phyloP scores from a whole-genome alignment of 2,113 vertebrate genomes.

The Dolichotis patagonum region DNA sequence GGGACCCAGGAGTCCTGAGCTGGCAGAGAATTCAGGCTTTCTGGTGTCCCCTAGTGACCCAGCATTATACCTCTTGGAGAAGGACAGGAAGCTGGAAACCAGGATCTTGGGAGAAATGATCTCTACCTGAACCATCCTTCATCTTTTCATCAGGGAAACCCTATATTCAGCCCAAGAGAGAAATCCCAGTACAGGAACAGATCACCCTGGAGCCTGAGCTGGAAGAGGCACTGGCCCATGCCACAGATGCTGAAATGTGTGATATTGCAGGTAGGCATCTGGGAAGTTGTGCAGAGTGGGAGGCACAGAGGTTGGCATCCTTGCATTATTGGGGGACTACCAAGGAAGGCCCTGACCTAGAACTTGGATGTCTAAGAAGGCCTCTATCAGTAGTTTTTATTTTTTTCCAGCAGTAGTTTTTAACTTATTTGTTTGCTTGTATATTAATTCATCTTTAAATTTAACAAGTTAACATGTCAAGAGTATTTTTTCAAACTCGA shows the following conservation, averaged over 20 bases:
- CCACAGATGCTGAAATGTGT: slow-evolving; percentile 97
- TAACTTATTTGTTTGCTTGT: background rate
- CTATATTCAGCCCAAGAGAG: slow-evolving; percentile 88
- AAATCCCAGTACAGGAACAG: slow-evolving; percentile 91
- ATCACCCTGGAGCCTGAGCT: slow-evolving; percentile 95
- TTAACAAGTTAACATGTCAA: background rate
- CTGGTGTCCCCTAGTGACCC: background rate
- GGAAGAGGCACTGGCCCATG: slow-evolving; percentile 95
- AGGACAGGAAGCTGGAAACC: slow-evolving; percentile 45
- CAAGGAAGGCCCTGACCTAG: background rate
- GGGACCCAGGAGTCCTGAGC: background rate
- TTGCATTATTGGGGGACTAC: background rate
- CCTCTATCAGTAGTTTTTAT: background rate
- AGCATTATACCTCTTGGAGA: slow-evolving; percentile 5
- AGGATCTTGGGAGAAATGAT: background rate
- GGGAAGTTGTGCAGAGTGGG: background rate
- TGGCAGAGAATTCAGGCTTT: background rate
- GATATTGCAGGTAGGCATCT: slow-evolving; percentile 93
- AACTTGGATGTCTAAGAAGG: background rate
- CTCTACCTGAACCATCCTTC: slow-evolving; percentile 14
- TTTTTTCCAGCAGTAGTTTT: background rate
- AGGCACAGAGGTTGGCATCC: background rate
- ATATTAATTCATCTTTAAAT: background rate
- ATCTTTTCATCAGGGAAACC: slow-evolving; percentile 88
- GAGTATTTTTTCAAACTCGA: background rate